These are phyloP conservation scores for Tenualosa ilisha DNA, from an alignment of 2,797 vertebrate species.

Conservation along the genomic window DNA sequence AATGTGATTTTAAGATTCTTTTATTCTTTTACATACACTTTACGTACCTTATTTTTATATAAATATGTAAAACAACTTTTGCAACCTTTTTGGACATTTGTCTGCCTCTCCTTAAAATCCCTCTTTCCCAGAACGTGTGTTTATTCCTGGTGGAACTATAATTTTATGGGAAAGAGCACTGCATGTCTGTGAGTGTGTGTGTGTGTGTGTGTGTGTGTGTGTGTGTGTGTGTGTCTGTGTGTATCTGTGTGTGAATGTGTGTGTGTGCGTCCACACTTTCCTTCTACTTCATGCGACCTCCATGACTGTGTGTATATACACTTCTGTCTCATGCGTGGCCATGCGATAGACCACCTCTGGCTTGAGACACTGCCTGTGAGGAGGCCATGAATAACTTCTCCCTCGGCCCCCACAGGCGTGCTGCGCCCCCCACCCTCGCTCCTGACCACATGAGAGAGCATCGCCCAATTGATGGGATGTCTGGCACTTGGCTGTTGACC, in stretches of 20 bases:
- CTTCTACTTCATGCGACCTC: neutral
- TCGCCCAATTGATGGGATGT: neutral
- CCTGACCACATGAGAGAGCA: too few species aligned
- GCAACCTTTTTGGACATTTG: neutral
- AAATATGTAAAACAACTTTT: too few species aligned
- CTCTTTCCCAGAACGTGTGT: neutral
- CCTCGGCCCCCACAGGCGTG: too few species aligned
- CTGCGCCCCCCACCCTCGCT: neutral
- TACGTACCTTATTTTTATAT: neutral
- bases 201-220: neutral
- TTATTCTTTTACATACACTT: neutral
- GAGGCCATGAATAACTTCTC: neutral
- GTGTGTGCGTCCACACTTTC: neutral
- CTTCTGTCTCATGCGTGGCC: neutral
- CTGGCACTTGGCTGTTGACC: neutral
- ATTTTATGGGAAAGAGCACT: neutral
- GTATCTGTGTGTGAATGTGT: neutral
- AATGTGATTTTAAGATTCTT: too few species aligned
- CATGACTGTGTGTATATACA: slow-evolving; percentile 2
- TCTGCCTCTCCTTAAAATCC: neutral
- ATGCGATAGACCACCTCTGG: neutral
- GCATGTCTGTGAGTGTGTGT: neutral
- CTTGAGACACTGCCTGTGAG: neutral
- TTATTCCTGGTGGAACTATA: neutral
- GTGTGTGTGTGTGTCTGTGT: neutral